Conservation (phyloP, 2,888 invertebrate species). For the Euzetes globulus region DNA sequence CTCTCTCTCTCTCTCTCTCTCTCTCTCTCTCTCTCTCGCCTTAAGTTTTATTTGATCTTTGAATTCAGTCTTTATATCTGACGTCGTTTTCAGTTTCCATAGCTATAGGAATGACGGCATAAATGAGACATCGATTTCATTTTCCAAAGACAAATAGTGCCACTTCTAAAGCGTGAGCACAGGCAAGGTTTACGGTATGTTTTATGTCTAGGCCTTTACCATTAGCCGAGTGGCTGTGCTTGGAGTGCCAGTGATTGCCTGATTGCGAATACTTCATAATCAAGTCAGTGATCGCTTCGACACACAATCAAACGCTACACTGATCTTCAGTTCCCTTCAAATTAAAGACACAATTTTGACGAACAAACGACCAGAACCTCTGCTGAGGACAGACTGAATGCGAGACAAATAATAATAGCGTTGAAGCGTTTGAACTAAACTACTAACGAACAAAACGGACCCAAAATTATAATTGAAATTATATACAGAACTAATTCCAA, state of each 20-base stretch:
- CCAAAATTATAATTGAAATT: too few relatives aligned
- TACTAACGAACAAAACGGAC: too few relatives aligned
- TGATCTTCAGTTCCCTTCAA: constrained; percentile 17
- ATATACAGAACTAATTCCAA: too few relatives aligned
- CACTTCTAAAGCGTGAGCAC: background rate
- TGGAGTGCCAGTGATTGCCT: constrained; percentile 24
- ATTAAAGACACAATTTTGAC: constrained; percentile 16
- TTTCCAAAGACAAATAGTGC: constrained; percentile 25
- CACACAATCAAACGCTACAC: constrained; percentile 29
- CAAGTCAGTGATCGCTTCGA: constrained; percentile 16
- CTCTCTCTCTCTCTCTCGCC: background rate
- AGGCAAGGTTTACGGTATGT: background rate
- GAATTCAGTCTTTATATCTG: background rate
- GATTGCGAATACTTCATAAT: constrained; percentile 27
- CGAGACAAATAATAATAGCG: background rate
- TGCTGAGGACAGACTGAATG: background rate
- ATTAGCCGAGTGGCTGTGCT: too few relatives aligned
- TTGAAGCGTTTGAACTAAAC: background rate
- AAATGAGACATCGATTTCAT: constrained; percentile 29
- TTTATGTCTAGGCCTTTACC: background rate
- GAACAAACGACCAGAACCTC: background rate
- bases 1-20: constrained; percentile 17
- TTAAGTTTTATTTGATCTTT: background rate
- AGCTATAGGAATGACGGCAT: constrained; percentile 26
- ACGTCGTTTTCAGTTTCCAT: constrained; percentile 26